Conservation (phyloP, 2,113 vertebrate species). For the Cynopterus brachyotis region DNA sequence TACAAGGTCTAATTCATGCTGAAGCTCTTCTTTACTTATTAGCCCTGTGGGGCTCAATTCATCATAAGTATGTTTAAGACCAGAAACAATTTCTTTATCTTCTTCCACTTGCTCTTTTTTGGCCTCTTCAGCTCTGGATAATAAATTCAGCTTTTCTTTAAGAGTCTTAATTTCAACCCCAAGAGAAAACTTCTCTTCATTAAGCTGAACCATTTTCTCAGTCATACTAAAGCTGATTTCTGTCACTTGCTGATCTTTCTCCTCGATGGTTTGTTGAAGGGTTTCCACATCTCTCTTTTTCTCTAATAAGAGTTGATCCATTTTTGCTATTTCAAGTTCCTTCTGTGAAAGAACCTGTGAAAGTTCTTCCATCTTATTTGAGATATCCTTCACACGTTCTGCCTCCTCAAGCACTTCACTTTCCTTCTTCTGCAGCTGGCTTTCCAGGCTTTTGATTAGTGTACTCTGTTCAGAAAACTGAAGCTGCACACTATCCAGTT, state of each 20-base stretch:
- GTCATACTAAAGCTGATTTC: slow-evolving; percentile 91
- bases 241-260: slow-evolving; percentile 89
- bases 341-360: slow-evolving; percentile 80
- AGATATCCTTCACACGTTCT: slow-evolving; percentile 79
- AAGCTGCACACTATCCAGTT: slow-evolving; percentile 84
- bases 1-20: slow-evolving; percentile 82
- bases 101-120: slow-evolving; percentile 63
- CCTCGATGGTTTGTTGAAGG: slow-evolving; percentile 83
- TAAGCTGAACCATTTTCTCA: slow-evolving; percentile 90
- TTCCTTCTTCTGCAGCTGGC: slow-evolving; percentile 86
- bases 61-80: slow-evolving; percentile 46
- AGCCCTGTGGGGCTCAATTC: not conserved
- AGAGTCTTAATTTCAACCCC: slow-evolving; percentile 88
- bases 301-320: slow-evolving; percentile 83
- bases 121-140: slow-evolving; percentile 82
- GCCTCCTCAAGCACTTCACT: slow-evolving; percentile 80
- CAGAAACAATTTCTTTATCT: not conserved
- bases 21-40: slow-evolving; percentile 74
- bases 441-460: slow-evolving; percentile 82
- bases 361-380: slow-evolving; percentile 83
- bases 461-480: slow-evolving; percentile 85
- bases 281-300: slow-evolving; percentile 84
- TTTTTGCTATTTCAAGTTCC: slow-evolving; percentile 74
- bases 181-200: slow-evolving; percentile 91
- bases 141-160: slow-evolving; percentile 87